phyloP scores from a whole-genome alignment of 2,888 invertebrate genomes.

The Opisthograptis luteolata region DNA sequence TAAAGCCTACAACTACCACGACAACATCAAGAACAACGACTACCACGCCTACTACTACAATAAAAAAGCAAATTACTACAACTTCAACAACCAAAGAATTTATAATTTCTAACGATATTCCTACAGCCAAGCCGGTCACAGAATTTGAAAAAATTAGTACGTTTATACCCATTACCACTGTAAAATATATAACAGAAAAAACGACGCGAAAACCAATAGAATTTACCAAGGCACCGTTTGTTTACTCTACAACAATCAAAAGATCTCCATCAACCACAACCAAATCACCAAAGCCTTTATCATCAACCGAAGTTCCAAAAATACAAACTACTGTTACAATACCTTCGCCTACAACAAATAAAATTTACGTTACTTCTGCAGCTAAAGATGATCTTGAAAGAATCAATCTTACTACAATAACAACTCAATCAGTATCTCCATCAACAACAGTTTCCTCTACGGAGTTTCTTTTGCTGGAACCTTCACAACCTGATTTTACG shows the following conservation, averaged over 20 bases:
- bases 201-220: constrained; percentile 48
- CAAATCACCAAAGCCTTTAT: constrained; percentile 34
- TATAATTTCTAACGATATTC: constrained; percentile 17
- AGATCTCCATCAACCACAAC: constrained; percentile 39
- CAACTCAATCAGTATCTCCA: constrained; percentile 75
- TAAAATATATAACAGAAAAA: constrained; percentile 57
- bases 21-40: constrained; percentile 36
- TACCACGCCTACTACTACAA: constrained; percentile 38
- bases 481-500: constrained; percentile 29
- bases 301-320: constrained; percentile 32
- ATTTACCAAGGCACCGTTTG: constrained; percentile 37
- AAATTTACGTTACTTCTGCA: constrained; percentile 37
- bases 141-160: constrained; percentile 65
- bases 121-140: constrained; percentile 49
- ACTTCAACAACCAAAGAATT: constrained; percentile 31
- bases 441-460: constrained; percentile 68
- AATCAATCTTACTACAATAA: constrained; percentile 67
- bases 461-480: constrained; percentile 53
- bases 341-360: constrained; percentile 31
- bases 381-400: constrained; percentile 52
- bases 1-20: constrained; percentile 38
- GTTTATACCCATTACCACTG: constrained; percentile 64
- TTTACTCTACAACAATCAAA: constrained; percentile 43
- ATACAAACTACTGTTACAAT: constrained; percentile 22
- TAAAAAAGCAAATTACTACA: constrained; percentile 25